Evolutionary conservation across 2,888 invertebrate genomes (phyloP), one percentile per base, ranked within the genome.

Genomic region (Campopleginae sp.): DNA sequence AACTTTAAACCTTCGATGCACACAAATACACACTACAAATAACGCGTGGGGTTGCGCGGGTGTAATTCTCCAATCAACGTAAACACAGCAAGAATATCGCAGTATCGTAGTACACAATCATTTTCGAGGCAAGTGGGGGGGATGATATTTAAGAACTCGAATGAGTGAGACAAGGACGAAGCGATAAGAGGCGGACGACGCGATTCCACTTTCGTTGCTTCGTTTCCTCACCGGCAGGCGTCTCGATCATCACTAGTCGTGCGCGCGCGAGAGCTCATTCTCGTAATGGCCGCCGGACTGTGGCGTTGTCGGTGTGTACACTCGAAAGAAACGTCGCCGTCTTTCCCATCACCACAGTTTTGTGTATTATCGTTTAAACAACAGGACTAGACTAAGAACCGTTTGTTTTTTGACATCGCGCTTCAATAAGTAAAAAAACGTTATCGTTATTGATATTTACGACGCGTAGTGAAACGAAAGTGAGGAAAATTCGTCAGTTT

Each of bases 281-380:
- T 86, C 89, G 91, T 92, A 93, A 93, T 92, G 93, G 93, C 93
- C 89, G 92, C 92, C 88, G 91, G 91, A 71, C 91, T 17, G 80
- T 92, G 89, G 92, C 91, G 92, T 93, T 91, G 93, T 92, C 90
- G 91, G 89, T 91, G 89, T 88, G 86, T 80, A 48, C 48, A 42
- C 61, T 79, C 48, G 48, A 82, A 46, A 63, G 65, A 33, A 46
- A 76, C 75, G 33, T 76, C 65, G 63, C 48, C 63, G 46, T 33
- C 80, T 77, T 80, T 72, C 71, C 65, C 48, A 46, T 71, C 19
- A 19, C 38, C 8, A 33, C 27, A 71, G 38, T 63, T 46, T 63
- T 70, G 31, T 71, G 48, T 48, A 65, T 76, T 65, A 75, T 48
- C 33, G 19, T 46, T 61, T n/a, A 46, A 65, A 63, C 48, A 46